These are phyloP conservation scores for Chorisops tibialis DNA, from an alignment of 2,888 invertebrate genomes.

Conservation along the genomic window DNA sequence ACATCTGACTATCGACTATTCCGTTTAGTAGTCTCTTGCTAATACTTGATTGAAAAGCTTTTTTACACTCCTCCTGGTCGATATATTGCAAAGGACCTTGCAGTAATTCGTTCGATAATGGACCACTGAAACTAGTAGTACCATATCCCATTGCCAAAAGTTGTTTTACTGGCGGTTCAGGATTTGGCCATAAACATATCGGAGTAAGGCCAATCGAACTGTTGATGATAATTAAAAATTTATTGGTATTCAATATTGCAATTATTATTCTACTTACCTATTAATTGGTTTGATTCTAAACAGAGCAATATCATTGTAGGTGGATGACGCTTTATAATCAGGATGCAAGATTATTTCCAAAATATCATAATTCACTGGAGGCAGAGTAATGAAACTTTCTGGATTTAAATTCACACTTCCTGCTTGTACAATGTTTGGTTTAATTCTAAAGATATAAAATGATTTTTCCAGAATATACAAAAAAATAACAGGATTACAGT, in stretches of 20 bases:
- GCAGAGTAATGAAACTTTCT: neutral
- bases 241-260: neutral
- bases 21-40: conserved; percentile 31
- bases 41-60: neutral
- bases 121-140: conserved; percentile 1
- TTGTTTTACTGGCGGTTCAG: neutral
- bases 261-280: neutral
- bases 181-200: conserved; percentile 54
- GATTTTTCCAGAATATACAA: no score
- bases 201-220: no score
- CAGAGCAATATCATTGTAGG: conserved; percentile 64
- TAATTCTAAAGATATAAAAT: conserved; percentile 39
- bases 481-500: no score
- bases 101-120: conserved; percentile 8
- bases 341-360: conserved; percentile 53
- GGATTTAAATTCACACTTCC: conserved; percentile 14
- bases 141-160: conserved; percentile 19
- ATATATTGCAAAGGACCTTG: conserved; percentile 2
- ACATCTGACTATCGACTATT: conserved; percentile 39
- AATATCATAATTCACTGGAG: conserved; percentile 35
- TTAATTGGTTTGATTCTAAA: conserved; percentile 38
- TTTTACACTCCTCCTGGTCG: neutral
- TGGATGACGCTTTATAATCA: conserved; percentile 54
- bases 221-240: conserved; percentile 34
- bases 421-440: conserved; percentile 18